Conservation (phyloP, 2,113 vertebrate species). For the Petrocephalus microphthalmus region DNA sequence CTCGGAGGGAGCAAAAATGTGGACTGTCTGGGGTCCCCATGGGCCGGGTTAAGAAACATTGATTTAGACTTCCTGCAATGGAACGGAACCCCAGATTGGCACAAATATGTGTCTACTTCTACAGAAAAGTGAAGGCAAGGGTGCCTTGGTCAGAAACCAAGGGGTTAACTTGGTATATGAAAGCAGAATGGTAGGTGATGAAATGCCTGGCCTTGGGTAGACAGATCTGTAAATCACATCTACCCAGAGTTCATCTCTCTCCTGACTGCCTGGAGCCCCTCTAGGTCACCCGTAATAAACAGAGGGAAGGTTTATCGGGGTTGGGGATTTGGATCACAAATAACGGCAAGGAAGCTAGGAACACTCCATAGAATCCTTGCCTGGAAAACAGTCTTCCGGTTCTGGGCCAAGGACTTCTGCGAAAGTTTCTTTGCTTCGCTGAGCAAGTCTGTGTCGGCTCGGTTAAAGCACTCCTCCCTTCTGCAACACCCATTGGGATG, state of each 20-base stretch:
- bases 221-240: slow-evolving; percentile 35
- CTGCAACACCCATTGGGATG: neutral
- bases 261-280: slow-evolving; percentile 6
- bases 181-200: slow-evolving; percentile 24
- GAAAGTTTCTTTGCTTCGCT: slow-evolving; percentile 4
- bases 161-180: slow-evolving; percentile 10
- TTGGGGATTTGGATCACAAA: neutral
- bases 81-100: neutral
- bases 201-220: slow-evolving; percentile 28
- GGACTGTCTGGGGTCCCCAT: neutral
- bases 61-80: neutral
- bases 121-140: neutral
- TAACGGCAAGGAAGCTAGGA: neutral
- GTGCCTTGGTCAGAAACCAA: slow-evolving; percentile 20
- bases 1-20: neutral
- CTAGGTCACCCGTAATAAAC: slow-evolving; percentile 29
- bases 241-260: slow-evolving; percentile 23
- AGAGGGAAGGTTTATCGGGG: neutral
- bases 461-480: neutral
- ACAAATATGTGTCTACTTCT: neutral
- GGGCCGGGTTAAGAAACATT: no score
- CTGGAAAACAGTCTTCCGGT: slow-evolving; percentile 9
- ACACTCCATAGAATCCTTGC: neutral
- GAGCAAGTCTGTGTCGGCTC: neutral
- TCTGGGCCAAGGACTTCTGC: neutral